These are phyloP conservation scores for Lordiphosa clarofinis DNA, from an alignment of 1,140 invertebrate species.

Conservation along the genomic window DNA sequence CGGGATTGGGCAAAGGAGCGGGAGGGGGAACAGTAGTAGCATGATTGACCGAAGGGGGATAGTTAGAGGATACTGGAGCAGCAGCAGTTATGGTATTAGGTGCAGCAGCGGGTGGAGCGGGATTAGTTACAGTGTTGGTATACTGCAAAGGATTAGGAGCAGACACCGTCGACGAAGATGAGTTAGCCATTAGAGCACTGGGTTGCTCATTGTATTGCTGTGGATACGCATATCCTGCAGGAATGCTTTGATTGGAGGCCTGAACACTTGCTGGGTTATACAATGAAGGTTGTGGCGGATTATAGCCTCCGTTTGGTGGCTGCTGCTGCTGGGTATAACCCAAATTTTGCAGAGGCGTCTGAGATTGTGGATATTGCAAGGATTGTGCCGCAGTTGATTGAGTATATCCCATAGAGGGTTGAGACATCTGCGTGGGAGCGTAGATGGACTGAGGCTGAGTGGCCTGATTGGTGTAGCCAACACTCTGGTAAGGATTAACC, in stretches of 20 bases:
- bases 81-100: too few relatives aligned
- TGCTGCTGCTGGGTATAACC: slow-evolving; percentile 12
- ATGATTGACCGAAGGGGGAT: not conserved
- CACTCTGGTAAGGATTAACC: slow-evolving; percentile 17
- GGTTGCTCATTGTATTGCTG: slow-evolving; percentile 24
- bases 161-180: not conserved
- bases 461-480: slow-evolving; percentile 12
- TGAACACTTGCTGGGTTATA: slow-evolving; percentile 36
- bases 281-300: slow-evolving; percentile 19
- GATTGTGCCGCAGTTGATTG: not conserved
- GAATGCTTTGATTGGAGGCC: not conserved
- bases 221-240: slow-evolving; percentile 11
- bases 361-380: slow-evolving; percentile 15
- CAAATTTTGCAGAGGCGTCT: slow-evolving; percentile 5
- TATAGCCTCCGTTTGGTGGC: not conserved
- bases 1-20: not conserved
- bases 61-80: too few relatives aligned
- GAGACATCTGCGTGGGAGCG: slow-evolving; percentile 7
- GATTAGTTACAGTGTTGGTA: too few relatives aligned
- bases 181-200: not conserved
- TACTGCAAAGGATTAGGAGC: not conserved
- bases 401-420: slow-evolving; percentile 19
- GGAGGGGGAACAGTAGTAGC: not conserved
- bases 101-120: too few relatives aligned
- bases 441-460: slow-evolving; percentile 8